Conservation (phyloP, 2,797 vertebrate species). For the Rousettus madagascariensis region DNA sequence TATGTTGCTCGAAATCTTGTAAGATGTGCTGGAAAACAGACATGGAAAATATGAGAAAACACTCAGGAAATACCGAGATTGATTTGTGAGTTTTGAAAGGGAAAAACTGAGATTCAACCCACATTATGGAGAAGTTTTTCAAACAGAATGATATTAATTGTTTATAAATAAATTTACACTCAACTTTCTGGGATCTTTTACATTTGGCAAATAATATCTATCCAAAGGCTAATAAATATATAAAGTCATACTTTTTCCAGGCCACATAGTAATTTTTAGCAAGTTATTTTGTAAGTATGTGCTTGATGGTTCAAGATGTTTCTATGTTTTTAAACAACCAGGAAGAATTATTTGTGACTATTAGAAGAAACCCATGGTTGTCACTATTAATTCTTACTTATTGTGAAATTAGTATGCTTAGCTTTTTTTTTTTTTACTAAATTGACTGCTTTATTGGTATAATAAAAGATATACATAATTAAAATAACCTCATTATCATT, state of each 20-base stretch:
- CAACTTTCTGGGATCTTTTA: not conserved
- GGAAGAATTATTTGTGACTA: not conserved
- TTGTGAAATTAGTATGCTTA: not conserved
- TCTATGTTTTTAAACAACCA: not conserved
- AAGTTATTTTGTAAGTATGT: not conserved
- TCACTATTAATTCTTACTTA: not conserved
- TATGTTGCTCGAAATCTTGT: not conserved
- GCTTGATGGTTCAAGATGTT: not conserved
- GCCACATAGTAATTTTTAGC: not conserved
- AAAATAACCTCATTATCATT: constrained; percentile 3
- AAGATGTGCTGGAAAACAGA: not conserved
- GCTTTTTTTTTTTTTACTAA: not conserved
- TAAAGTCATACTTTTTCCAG: not conserved
- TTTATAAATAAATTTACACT: not conserved
- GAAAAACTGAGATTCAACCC: not conserved
- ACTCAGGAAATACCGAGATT: not conserved
- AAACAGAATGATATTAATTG: not conserved
- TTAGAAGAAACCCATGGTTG: not conserved
- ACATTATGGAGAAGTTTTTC: constrained; percentile 28
- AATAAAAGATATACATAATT: not conserved
- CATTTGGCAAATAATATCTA: not conserved
- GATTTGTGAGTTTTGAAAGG: constrained; percentile 7
- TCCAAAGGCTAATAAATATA: not conserved
- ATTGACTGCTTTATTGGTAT: not conserved
- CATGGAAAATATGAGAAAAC: not conserved